Evolutionary conservation across 2,888 invertebrate species (phyloP), one percentile per base, ranked within the genome.

Genomic region (Slavum lentiscoides): DNA sequence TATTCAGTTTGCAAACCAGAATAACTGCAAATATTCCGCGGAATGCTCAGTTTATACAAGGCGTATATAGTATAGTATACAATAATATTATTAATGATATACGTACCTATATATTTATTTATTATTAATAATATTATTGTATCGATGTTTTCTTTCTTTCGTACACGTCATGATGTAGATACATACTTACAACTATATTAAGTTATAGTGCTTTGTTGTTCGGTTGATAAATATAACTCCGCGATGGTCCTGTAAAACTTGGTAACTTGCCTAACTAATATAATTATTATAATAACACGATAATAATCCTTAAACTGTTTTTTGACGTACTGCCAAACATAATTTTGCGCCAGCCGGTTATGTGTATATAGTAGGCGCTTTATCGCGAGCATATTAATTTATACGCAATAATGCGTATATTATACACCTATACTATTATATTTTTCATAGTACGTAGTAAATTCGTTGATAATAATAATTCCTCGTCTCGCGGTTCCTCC

Each of bases 261-360:
- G 75, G 75, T 76, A 76, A 68, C 59, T 76, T 76, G 75, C 75
- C 75, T 76, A 76, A 76, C 75, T 76, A 59, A 76, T 76, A 68
- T 30, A 30, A 30, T 30, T 30, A 76, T 76, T 76, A 68, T 59
- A 76, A 76, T 67, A 30, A 30, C 4, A 30, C 30, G 30, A 59
- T 49, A 67, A 76, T 68, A 76, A 76, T 76, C 43, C 43, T 68
- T 59, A 76, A 76, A 59, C 67, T 58, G 59, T 76, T 76, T 75
- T 68, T 76, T 76, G 75, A 59, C n/a, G 58, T 49, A 49, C 68
- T 76, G 75, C 75, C 75, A 76, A 30, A 59, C 75, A 59, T 59
- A 59, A 59, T 68, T 59, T 43, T n/a, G 67, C 30, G 67, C 13
- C 55, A 1, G 30, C 30, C 39, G 67, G 19, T 19, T 30, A 58